Evolutionary conservation across 2,797 vertebrate genomes (phyloP).

Genomic region (Florisuga fusca): DNA sequence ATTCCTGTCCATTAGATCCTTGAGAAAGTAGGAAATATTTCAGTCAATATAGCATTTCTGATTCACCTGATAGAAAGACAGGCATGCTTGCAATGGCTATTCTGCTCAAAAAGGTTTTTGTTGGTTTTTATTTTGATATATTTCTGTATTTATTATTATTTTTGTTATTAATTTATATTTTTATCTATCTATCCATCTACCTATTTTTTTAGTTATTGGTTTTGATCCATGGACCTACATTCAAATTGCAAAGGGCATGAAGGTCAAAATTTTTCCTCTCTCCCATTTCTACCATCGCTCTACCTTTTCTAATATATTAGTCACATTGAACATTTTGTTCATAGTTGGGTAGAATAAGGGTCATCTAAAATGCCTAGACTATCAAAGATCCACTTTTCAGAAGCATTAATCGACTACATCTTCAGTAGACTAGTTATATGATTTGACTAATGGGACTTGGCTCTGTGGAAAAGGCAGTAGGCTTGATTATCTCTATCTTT

Average conservation of each 20-base stretch:
- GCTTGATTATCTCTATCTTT: neutral
- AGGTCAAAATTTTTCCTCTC: neutral
- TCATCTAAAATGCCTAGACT: neutral
- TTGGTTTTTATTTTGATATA: too few relatives aligned
- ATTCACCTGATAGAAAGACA: neutral
- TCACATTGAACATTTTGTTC: neutral
- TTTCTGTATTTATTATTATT: too few relatives aligned
- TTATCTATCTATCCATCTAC: too few relatives aligned
- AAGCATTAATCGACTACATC: neutral
- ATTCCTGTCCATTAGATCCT: neutral
- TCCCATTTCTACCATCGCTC: neutral
- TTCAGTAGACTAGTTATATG: neutral
- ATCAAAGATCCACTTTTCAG: neutral
- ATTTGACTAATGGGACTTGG: neutral
- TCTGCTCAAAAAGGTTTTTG: neutral
- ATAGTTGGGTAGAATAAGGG: neutral
- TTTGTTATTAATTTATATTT: too few relatives aligned
- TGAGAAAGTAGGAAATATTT: neutral
- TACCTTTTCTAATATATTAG: neutral
- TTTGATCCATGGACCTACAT: neutral
- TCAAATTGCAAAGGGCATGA: neutral
- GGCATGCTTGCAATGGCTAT: neutral
- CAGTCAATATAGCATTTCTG: neutral
- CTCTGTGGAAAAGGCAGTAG: neutral
- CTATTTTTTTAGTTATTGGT: fast-evolving